phyloP scores from a whole-genome alignment of 1,140 invertebrate species.

The Eueides isabella region DNA sequence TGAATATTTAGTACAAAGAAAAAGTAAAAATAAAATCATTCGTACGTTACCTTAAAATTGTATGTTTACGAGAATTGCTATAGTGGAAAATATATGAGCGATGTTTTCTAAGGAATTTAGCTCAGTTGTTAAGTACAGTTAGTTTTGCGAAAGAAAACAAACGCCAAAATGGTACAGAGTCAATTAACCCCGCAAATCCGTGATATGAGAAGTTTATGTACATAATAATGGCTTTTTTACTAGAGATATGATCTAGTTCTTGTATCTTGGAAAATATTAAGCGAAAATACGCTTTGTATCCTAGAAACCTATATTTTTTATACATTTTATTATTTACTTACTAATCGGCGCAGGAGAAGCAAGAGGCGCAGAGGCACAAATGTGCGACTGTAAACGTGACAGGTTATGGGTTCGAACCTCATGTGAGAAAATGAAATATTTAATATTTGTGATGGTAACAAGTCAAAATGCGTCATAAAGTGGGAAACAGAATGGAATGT shows the following conservation, averaged over 20 bases:
- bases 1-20: not conserved
- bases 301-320: slow-evolving; percentile 2
- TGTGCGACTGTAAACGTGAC: too few species aligned
- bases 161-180: slow-evolving; percentile 14
- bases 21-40: not conserved
- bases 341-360: too few species aligned
- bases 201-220: slow-evolving; percentile 29
- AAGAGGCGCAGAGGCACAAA: too few species aligned
- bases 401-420: too few species aligned
- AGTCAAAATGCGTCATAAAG: too few species aligned
- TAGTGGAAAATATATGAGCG: not conserved
- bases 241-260: not conserved
- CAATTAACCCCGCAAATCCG: slow-evolving; percentile 21
- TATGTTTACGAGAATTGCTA: not conserved
- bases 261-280: not conserved
- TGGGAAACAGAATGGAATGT: too few species aligned
- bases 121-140: slow-evolving; percentile 19
- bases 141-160: slow-evolving; percentile 11
- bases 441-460: too few species aligned
- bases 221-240: slow-evolving; percentile 22
- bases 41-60: not conserved
- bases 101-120: slow-evolving; percentile 15
- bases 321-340: too few species aligned
- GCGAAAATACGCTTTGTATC: not conserved
- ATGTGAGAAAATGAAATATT: too few species aligned